A percentile compares a stretch with the other conserved stretches of the same genome.
These are phyloP conservation scores for Actinostola sp. DNA, from an alignment of 92 coral and sea anemone genomes.

Conservation along the genomic window DNA sequence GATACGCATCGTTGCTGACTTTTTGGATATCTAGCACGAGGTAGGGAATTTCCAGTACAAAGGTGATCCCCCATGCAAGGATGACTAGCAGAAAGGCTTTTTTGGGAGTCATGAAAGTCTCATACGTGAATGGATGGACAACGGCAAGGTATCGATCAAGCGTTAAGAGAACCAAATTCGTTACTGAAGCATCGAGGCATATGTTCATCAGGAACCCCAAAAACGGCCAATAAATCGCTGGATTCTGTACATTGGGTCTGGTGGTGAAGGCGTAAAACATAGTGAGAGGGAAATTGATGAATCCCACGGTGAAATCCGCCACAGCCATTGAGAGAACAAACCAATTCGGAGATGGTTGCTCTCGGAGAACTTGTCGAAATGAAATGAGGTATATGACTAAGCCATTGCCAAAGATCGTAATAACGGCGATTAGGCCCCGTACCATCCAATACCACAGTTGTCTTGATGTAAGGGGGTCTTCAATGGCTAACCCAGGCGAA, in stretches of 20 bases:
- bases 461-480: conserved; percentile 15
- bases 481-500: neutral
- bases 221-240: neutral
- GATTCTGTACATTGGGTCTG: neutral
- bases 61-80: conserved; percentile 33
- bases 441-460: conserved; percentile 39
- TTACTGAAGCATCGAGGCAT: conserved; percentile 30
- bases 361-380: conserved; percentile 26
- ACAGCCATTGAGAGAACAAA: conserved; percentile 43
- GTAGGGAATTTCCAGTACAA: conserved; percentile 34
- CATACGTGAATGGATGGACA: conserved; percentile 47
- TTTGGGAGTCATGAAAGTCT: conserved; percentile 23
- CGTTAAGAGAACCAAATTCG: conserved; percentile 28
- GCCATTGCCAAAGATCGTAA: conserved; percentile 50
- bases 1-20: conserved; percentile 18
- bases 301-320: conserved; percentile 41
- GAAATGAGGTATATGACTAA: conserved; percentile 41
- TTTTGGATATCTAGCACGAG: conserved; percentile 29
- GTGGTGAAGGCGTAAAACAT: conserved; percentile 17
- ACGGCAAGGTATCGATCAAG: conserved; percentile 42
- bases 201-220: conserved; percentile 24
- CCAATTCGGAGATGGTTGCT: conserved; percentile 50
- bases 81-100: neutral
- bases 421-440: conserved; percentile 35
- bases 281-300: conserved; percentile 26